Conservation (phyloP, 2,888 invertebrate species). For the Zonitis immaculata region DNA sequence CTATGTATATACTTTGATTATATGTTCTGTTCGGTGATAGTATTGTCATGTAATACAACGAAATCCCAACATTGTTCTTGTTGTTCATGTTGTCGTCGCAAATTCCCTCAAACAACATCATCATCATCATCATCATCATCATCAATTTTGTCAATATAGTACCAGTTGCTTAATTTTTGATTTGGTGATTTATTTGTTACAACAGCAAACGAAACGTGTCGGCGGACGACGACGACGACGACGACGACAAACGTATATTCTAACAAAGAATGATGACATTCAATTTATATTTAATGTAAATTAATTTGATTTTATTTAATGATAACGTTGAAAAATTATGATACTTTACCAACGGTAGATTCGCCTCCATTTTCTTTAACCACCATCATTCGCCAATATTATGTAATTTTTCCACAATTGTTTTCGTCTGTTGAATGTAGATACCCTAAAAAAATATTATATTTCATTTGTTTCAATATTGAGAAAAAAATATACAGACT, state of each 20-base stretch:
- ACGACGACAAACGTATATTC: too few species aligned
- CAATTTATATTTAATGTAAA: background rate
- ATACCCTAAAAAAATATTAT: background rate
- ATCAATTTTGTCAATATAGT: too few species aligned
- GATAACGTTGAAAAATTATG: background rate
- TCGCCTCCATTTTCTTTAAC: background rate
- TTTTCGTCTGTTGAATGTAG: too few species aligned
- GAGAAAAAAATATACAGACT: too few species aligned
- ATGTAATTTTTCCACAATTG: background rate
- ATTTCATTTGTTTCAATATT: background rate
- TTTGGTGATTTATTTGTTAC: too few species aligned
- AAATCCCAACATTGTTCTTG: background rate
- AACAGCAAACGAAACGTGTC: too few species aligned
- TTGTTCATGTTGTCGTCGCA: background rate
- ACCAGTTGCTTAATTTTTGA: too few species aligned
- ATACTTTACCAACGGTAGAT: background rate
- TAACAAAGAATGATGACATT: background rate
- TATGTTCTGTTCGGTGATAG: background rate
- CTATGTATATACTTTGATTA: background rate
- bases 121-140: too few species aligned
- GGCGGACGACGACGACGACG: too few species aligned
- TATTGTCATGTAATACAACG: background rate
- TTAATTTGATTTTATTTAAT: background rate
- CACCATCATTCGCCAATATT: background rate
- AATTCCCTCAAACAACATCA: too few species aligned